Conservation (phyloP, 1,140 invertebrate genomes). For the Penaeus vannamei region DNA sequence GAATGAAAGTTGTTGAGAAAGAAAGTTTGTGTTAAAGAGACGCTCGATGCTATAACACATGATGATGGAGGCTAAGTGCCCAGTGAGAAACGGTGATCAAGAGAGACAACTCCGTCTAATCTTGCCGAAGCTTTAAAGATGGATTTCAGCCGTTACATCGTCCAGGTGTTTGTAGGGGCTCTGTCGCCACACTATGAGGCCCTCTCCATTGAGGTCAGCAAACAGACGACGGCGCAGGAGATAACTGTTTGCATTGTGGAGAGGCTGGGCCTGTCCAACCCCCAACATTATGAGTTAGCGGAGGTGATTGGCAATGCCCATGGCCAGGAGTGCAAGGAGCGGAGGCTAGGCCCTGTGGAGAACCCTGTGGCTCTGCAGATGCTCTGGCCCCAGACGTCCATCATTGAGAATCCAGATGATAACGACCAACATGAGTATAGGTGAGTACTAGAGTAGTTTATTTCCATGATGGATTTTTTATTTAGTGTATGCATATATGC, state of each 20-base stretch:
- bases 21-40: slow-evolving; percentile 9
- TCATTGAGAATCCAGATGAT: slow-evolving; percentile 62
- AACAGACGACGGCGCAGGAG: slow-evolving; percentile 90
- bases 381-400: slow-evolving; percentile 85
- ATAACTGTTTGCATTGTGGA: slow-evolving; percentile 90
- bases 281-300: slow-evolving; percentile 87
- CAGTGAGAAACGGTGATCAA: slow-evolving; percentile 42
- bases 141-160: slow-evolving; percentile 63
- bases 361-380: slow-evolving; percentile 93
- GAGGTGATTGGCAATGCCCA: slow-evolving; percentile 88
- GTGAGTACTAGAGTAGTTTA: slow-evolving; percentile 25
- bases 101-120: slow-evolving; percentile 15
- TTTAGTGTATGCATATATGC: no score
- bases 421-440: slow-evolving; percentile 70
- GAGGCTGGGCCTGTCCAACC: slow-evolving; percentile 79
- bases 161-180: slow-evolving; percentile 87
- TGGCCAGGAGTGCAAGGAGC: slow-evolving; percentile 92
- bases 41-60: neutral
- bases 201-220: slow-evolving; percentile 91
- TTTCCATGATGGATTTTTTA: no score
- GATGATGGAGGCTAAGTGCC: slow-evolving; percentile 29
- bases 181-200: slow-evolving; percentile 91
- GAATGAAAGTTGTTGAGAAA: neutral
- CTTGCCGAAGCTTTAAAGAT: slow-evolving; percentile 42
- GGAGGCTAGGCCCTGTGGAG: slow-evolving; percentile 86